Evolutionary conservation across 2,113 vertebrate genomes (phyloP), one percentile per base, ranked within the genome.

Genomic region (Azemiops feae): DNA sequence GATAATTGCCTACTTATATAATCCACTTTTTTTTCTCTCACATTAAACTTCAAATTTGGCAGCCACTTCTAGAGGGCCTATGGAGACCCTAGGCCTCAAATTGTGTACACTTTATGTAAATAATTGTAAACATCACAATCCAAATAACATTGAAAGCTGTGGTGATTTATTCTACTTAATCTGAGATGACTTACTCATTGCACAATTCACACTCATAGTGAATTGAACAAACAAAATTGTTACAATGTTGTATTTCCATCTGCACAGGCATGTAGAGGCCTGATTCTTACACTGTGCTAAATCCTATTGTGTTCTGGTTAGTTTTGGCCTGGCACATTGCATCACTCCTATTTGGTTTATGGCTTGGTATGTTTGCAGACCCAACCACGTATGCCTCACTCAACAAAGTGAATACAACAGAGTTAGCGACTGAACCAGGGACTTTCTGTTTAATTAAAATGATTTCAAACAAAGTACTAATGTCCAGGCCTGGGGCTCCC

Each of bases 81-180:
- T 81, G 69, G 69, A 81, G 34, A 39, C 5, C 69, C n/a, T 2
- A 20, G 69, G 34, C 69, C n/a, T 81, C 69, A 81, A 81, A 39
- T 7, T 81, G 16, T 39, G 69, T 81, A 39, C 69, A 34, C 69
- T 81, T 81, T 39, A 5, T 81, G 7, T 87, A 87, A 91, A 91
- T 60, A 88, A 85, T 39, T 22, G 25, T 0, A 0, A 12, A 74
- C 10, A 50, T 87, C 9, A 8, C 10, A 7, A 87, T 39, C 23
- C 39, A 20, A 27, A 57, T 57, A 91, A 57, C 34, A 50, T 47
- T 47, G 55, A 23, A 89, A 53, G 14, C 74, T 55, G 34, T n/a
- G 53, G 12, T 55, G 1, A 2, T 53, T 27, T 23, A 57, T 55
- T 74, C 52, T 74, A 52, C 3, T 92, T 81, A 81, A 81, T 47